Evolutionary conservation across 2,113 vertebrate species (phyloP).

Genomic region (Phyllostomus discolor): DNA sequence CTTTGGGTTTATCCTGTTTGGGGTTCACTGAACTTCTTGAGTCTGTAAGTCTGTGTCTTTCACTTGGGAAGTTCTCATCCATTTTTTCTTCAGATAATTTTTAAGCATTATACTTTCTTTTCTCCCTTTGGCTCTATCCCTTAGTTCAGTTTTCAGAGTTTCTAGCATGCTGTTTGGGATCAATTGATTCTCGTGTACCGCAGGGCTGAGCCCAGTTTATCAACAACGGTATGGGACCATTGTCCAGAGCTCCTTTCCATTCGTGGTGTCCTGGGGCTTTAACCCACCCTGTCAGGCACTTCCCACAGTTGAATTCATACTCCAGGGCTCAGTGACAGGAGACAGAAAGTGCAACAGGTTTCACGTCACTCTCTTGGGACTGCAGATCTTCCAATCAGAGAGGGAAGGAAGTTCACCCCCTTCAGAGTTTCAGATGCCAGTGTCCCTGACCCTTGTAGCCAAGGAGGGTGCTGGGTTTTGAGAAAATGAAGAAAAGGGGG

Average conservation of each 20-base stretch:
- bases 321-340: neutral
- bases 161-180: neutral
- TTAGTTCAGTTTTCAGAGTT: neutral
- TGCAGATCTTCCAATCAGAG: neutral
- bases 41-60: neutral
- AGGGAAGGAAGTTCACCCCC: neutral
- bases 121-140: neutral
- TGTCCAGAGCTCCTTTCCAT: neutral
- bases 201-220: neutral
- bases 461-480: neutral
- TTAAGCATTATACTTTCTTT: neutral
- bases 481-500: neutral
- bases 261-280: neutral
- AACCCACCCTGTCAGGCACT: neutral
- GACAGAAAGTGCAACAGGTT: neutral
- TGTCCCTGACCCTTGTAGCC: neutral
- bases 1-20: neutral
- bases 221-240: neutral
- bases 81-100: neutral
- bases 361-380: neutral
- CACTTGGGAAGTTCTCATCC: neutral
- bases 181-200: neutral
- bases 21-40: neutral
- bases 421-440: neutral
- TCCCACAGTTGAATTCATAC: neutral